Base-by-base conservation (phyloP, 2,113 vertebrate species). In the Nothocercus nigrocapillus region DNA sequence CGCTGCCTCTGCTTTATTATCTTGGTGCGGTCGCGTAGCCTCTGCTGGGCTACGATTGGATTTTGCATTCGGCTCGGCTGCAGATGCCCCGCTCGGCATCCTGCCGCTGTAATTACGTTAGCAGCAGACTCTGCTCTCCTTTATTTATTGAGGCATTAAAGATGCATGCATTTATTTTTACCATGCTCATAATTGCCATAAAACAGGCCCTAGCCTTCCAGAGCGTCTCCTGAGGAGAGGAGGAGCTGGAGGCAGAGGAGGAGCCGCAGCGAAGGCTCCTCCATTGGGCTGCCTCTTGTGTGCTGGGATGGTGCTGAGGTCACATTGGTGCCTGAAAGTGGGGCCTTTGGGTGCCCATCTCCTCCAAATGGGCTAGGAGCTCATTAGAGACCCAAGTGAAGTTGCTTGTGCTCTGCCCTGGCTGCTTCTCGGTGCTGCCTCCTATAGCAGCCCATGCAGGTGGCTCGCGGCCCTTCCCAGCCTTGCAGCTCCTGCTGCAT, bases 61-160 rank as follows among this genome's bases (percentile, higher is more conserved):
- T 95, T 94, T 56, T 85, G 54, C 89, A n/a, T 91, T 75, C 5
- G 59, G 42, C 42, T 91, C 49, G 92, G 73, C 76, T 94, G 96
- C 83, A 91, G 90, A 7, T 6, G 86, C 78, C 77, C 86, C 1
- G 0, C 91, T 96, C 87, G 95, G 76, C 79, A 89, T 95, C 89
- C 61, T 97, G 81, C 92, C 74, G 4, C 92, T 92, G n/a, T 96
- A 96, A 91, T 96, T 96, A 93, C 90, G 85, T 95, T 95, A 94
- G 87, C 85, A 94, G 82, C 64, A 93, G 61, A 85, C 93, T 94
- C 82, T 92, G 77, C 69, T 87, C 94, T 89, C 56, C 84, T 89
- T 97, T 96, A 96, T 97, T 97, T 94, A 94, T 94, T 90, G 96
- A 93, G 62, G 85, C 94, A 94, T 96, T 96, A 96, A 92, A 97